These are phyloP conservation scores for Scrobipalpa atriplicella DNA, from an alignment of 2,888 invertebrate genomes.

Conservation along the genomic window DNA sequence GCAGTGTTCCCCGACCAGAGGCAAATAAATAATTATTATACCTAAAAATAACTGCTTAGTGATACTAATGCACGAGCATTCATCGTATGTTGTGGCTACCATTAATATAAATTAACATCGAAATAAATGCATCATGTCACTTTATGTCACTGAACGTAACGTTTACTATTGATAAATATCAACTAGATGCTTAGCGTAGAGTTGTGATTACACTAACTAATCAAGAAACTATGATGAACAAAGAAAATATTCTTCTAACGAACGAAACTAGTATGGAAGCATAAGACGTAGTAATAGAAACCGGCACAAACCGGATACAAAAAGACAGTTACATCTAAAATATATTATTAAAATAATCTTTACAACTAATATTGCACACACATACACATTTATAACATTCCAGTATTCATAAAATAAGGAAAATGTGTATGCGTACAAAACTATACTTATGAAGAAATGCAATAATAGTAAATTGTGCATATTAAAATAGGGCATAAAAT, in stretches of 20 bases:
- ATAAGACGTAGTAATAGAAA: conserved; percentile 44
- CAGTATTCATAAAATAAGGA: conserved; percentile 59
- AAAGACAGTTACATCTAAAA: conserved; percentile 62
- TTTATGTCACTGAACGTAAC: conserved; percentile 78
- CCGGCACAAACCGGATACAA: conserved; percentile 45
- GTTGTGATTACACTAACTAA: conserved; percentile 80
- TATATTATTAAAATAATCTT: conserved; percentile 66
- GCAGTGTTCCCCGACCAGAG: conserved; percentile 50
- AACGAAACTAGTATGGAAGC: conserved; percentile 73
- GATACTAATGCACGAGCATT: conserved; percentile 76
- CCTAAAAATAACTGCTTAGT: conserved; percentile 72
- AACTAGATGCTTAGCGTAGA: conserved; percentile 75
- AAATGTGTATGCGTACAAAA: conserved; percentile 81
- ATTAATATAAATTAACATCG: conserved; percentile 80
- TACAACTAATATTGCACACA: conserved; percentile 83
- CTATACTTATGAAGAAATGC: conserved; percentile 73
- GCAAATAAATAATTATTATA: conserved; percentile 71
- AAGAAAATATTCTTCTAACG: conserved; percentile 59
- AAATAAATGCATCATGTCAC: conserved; percentile 83
- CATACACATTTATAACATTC: conserved; percentile 78
- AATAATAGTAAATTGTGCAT: conserved; percentile 79
- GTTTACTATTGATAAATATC: conserved; percentile 64
- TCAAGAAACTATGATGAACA: conserved; percentile 43
- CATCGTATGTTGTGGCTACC: conserved; percentile 77
- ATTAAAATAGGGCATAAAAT: conserved; percentile 78